These are phyloP conservation scores for Belonocnema kinseyi DNA, from an alignment of 1,140 invertebrate genomes.

Conservation along the genomic window DNA sequence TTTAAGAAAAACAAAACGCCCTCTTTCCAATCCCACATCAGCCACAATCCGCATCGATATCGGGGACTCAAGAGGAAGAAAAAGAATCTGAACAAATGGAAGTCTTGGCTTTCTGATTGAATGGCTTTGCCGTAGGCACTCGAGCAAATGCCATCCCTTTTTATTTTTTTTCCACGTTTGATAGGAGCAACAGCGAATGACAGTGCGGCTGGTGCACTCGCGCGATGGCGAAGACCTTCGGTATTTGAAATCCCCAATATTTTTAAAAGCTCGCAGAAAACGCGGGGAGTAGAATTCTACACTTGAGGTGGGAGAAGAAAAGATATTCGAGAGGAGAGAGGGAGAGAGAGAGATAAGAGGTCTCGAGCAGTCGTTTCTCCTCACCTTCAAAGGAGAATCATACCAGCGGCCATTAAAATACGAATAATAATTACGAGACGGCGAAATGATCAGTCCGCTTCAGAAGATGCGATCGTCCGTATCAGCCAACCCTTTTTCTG, in stretches of 20 bases:
- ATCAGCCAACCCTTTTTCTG: constrained; percentile 55
- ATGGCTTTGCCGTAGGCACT: constrained; percentile 72
- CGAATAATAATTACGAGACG: constrained; percentile 75
- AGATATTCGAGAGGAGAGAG: constrained; percentile 47
- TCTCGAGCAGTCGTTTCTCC: constrained; percentile 56
- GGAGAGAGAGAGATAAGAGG: constrained; percentile 40
- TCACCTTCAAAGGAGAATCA: constrained; percentile 71
- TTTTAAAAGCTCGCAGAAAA: constrained; percentile 72
- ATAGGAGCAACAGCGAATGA: constrained; percentile 60
- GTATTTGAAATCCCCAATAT: constrained; percentile 76
- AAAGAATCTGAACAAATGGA: constrained; percentile 60
- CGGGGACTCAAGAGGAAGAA: constrained; percentile 45
- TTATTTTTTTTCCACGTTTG: constrained; percentile 57
- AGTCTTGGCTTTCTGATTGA: constrained; percentile 72
- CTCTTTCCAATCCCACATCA: constrained; percentile 36
- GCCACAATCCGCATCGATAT: constrained; percentile 54
- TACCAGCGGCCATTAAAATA: constrained; percentile 74
- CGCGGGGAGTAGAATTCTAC: constrained; percentile 46
- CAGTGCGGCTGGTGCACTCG: constrained; percentile 40
- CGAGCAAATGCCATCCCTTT: constrained; percentile 47
- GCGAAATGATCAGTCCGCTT: constrained; percentile 71
- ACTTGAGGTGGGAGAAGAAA: constrained; percentile 46
- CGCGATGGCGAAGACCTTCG: constrained; percentile 58
- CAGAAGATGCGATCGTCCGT: constrained; percentile 69
- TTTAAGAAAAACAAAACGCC: constrained; percentile 31